These are phyloP conservation scores for Dolichoris vasculosae DNA, from an alignment of 1,140 invertebrate genomes.

Conservation along the genomic window DNA sequence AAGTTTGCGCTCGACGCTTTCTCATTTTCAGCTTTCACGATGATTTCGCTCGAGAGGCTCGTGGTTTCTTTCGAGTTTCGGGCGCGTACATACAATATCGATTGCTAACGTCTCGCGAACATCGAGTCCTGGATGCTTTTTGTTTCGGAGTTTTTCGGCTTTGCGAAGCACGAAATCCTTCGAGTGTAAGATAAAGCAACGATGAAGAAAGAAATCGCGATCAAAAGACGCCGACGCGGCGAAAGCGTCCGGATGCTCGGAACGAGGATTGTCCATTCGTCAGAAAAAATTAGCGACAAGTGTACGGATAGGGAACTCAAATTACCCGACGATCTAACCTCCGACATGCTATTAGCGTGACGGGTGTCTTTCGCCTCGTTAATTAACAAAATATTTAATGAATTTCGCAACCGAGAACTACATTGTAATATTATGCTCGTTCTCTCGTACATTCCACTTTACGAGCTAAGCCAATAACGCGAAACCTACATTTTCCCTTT, in stretches of 20 bases:
- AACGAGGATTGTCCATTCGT: slow-evolving; percentile 59
- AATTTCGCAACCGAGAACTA: slow-evolving; percentile 4
- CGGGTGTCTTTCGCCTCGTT: slow-evolving; percentile 42
- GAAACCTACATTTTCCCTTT: too few species aligned
- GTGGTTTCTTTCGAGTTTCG: background rate
- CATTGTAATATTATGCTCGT: background rate
- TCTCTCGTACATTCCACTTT: background rate
- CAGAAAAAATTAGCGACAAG: slow-evolving; percentile 60
- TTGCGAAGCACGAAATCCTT: slow-evolving; percentile 10
- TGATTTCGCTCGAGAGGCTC: background rate
- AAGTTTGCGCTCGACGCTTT: background rate
- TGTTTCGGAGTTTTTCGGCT: slow-evolving; percentile 9
- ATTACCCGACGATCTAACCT: slow-evolving; percentile 33
- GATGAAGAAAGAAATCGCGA: slow-evolving; percentile 15
- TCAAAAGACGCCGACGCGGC: slow-evolving; percentile 42
- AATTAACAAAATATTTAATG: slow-evolving; percentile 15
- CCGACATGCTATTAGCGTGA: slow-evolving; percentile 34
- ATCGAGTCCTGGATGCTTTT: background rate
- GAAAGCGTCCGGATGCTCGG: slow-evolving; percentile 54
- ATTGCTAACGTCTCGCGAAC: background rate
- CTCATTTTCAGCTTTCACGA: background rate
- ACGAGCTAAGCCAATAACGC: too few species aligned
- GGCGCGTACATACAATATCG: background rate
- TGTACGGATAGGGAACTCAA: slow-evolving; percentile 55
- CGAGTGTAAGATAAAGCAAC: slow-evolving; percentile 3